Evolutionary conservation across 1,140 invertebrate species (phyloP), one percentile per base, ranked within the genome.

Genomic region (Sycobia sp.): DNA sequence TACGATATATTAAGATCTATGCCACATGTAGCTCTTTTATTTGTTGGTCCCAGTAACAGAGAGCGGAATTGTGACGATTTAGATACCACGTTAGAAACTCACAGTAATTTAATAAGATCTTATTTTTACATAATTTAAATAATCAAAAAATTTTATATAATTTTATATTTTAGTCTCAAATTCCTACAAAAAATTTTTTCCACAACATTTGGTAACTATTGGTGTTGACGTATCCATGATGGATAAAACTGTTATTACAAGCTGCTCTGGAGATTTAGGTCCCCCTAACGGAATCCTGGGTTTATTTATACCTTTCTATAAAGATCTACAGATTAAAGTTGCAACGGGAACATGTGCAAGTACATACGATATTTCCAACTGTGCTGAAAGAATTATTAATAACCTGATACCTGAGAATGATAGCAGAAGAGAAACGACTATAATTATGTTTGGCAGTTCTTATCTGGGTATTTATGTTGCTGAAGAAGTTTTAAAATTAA

Each of bases 111-210:
- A n/a, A n/a, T n/a, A n/a, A n/a, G n/a, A n/a, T n/a, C n/a, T n/a
- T n/a, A n/a, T 23, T 23, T 23, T 16, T 7, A 47, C 7, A 32
- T 58, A 47, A 36, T 20, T n/a, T 11, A 3, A 25, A 32, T 32
- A 36, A 43, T 16, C n/a, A 4, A 4, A 7, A 14, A 18, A 23
- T 10, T 44, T 4, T 23, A 22, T 44, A 44, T 44, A 44, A 22
- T 44, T 22, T 44, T 44, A 3, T 23, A 4, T 22, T 34, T 47
- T 46, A 36, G 5, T 2, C n/a, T n/a, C n/a, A n/a, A n/a, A n/a
- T 22, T 23, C 18, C 27, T 57, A 57, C 22, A 46, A 57, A 46
- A 46, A 46, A 36, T 46, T 32, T 20, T 46, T 57, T 23, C n/a
- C n/a, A n/a, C n/a, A n/a, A n/a, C n/a, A n/a, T n/a, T n/a, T n/a